phyloP scores from a whole-genome alignment of 2,888 invertebrate species.

The Oithona nana region DNA sequence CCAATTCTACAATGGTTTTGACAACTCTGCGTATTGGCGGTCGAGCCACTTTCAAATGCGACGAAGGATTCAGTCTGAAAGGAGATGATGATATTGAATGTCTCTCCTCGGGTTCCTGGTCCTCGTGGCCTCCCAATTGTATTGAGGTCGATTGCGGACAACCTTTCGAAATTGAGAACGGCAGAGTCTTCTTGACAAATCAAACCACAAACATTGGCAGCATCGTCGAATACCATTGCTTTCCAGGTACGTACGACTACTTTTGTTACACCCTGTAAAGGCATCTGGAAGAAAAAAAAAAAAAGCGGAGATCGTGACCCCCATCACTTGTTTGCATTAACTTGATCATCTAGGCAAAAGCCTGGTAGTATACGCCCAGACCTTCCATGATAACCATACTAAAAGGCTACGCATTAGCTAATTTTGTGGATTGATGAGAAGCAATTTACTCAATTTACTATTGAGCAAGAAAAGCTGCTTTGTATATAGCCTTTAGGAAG shows the following conservation, averaged over 20 bases:
- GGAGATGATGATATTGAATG: constrained; percentile 13
- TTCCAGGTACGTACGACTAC: constrained; percentile 40
- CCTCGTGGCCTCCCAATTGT: constrained; percentile 11
- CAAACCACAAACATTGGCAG: constrained; percentile 62
- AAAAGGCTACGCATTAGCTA: too few species aligned
- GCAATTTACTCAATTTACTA: too few species aligned
- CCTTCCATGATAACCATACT: too few species aligned
- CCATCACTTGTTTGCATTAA: too few species aligned
- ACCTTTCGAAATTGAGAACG: constrained; percentile 46
- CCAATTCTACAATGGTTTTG: not conserved
- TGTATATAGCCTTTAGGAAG: too few species aligned
- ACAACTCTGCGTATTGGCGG: constrained; percentile 10
- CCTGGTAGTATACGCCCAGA: too few species aligned
- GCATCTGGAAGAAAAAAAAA: too few species aligned
- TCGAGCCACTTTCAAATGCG: constrained; percentile 10
- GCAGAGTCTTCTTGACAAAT: constrained; percentile 65
- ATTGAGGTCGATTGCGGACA: constrained; percentile 21
- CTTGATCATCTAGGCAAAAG: too few species aligned
- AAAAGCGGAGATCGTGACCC: too few species aligned
- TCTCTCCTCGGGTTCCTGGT: constrained; percentile 13
- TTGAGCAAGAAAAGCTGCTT: too few species aligned
- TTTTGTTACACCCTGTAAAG: too few species aligned
- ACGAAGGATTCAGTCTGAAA: constrained; percentile 1
- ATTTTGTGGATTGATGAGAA: too few species aligned
- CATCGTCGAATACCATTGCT: constrained; percentile 69